Base-by-base conservation (phyloP, 2,888 invertebrate species). In the Ochropleura plecta region DNA sequence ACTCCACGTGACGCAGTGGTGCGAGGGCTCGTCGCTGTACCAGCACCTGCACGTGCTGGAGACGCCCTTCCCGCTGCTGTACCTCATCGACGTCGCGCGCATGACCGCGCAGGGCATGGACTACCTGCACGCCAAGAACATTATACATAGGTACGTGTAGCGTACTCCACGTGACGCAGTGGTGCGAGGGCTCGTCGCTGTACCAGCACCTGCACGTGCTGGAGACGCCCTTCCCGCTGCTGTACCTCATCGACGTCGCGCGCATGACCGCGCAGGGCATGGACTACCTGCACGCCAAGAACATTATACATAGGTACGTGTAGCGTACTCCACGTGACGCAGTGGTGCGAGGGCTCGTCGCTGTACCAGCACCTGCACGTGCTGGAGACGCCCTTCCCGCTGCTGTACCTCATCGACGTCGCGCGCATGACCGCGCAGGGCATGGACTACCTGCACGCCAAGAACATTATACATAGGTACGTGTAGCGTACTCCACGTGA, bases 21-120 rank as follows among this genome's bases (percentile, higher is more conserved):
- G 99, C 96, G 99, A 99, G 94, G 99, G 99, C 88, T 99, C 99
- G 63, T 99, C 99, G 91, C 97, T 99, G 71, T 99, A 99, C 95
- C 99, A 99, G 95, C 99, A 99, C 95, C 97, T 99, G 88, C 99
- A 99, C 94, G 99, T 99, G 75, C 97, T 98, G 87, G 99, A 99
- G 96, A 98, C 98, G 42, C 98, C 98, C 92, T 99, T 99, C 95
- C 98, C 98, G 88, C 97, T 99, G 93, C 97, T 98, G 79, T 98
- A 98, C 86, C 97, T 99, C 84, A 99, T 99, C 86, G 99, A 99
- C 94, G 99, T 99, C 90, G 98, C 99, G 65, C 97, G 99, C 53
- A 99, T 99, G 96, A 99, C 99, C 30, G 99, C 99, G 64, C 99
- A 99, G 96, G 99, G 99, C 90, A 99, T 99, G 99, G 99, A 99